Percentiles rank a stretch among this genome's conserved stretches.
phyloP scores from a whole-genome alignment of 35 echinoderm and acorn worm genomes.

The Anneissia japonica region DNA sequence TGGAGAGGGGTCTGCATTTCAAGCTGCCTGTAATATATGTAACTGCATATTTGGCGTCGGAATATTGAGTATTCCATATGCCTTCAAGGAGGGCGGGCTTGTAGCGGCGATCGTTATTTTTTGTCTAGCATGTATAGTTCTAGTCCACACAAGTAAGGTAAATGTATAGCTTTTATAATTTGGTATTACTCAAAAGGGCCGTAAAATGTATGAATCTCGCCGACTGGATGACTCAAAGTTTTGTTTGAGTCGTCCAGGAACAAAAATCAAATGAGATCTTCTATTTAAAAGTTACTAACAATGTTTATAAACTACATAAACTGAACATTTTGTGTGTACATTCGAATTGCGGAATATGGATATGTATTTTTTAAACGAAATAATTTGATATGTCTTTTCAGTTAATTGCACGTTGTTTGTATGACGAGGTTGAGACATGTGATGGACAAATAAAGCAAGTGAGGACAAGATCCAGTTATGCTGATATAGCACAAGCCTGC shows the following conservation, averaged over 20 bases:
- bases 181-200: too few relatives aligned
- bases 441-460: background rate
- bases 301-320: too few relatives aligned
- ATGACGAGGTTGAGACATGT: background rate
- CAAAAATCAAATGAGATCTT: too few relatives aligned
- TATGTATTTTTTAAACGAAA: too few relatives aligned
- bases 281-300: too few relatives aligned
- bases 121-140: background rate
- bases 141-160: conserved; percentile 7
- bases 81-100: background rate
- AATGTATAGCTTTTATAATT: background rate
- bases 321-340: too few relatives aligned
- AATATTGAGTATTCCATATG: conserved; percentile 13
- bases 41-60: conserved; percentile 20
- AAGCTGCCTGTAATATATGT: conserved; percentile 23
- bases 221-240: too few relatives aligned
- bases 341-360: too few relatives aligned
- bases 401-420: conserved; percentile 6
- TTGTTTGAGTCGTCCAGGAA: too few relatives aligned
- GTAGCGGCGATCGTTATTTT: background rate
- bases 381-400: background rate
- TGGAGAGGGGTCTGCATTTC: background rate
- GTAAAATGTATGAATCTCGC: too few relatives aligned
- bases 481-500: conserved; percentile 13
- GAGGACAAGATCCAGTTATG: background rate